Conservation (phyloP, 2,113 vertebrate species). For the Perccottus glenii region DNA sequence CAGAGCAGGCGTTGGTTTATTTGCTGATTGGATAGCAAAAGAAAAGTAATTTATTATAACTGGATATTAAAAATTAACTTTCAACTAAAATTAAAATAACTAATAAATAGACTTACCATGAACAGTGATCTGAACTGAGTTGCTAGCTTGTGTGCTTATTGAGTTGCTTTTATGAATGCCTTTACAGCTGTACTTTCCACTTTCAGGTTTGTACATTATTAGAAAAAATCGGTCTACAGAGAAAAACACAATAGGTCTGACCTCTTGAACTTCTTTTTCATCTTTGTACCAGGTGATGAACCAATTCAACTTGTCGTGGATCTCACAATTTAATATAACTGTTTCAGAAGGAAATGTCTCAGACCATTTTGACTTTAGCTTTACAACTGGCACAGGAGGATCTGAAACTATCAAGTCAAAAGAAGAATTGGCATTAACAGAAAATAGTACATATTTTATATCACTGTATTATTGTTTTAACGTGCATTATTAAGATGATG, state of each 20-base stretch:
- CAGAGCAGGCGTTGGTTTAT: slow-evolving; percentile 17
- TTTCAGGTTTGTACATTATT: not conserved
- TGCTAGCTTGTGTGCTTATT: not conserved
- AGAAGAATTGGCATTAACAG: not conserved
- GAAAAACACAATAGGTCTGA: not conserved
- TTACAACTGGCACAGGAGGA: slow-evolving; percentile 20
- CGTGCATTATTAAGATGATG: too few species aligned
- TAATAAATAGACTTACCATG: slow-evolving; percentile 11
- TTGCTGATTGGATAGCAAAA: slow-evolving; percentile 12
- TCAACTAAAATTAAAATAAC: not conserved
- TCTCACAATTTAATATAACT: slow-evolving; percentile 25
- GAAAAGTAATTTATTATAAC: not conserved
- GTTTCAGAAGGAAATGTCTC: slow-evolving; percentile 51
- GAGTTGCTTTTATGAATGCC: slow-evolving; percentile 23
- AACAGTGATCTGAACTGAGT: not conserved
- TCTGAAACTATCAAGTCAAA: slow-evolving; percentile 25
- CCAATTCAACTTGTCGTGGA: slow-evolving; percentile 36
- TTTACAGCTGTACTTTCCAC: slow-evolving; percentile 43
- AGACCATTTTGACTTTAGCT: not conserved
- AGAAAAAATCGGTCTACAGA: not conserved
- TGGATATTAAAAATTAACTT: too few species aligned
- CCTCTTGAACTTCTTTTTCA: fast-evolving
- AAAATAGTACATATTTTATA: not conserved
- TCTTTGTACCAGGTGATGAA: slow-evolving; percentile 43
- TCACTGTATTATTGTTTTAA: too few species aligned